Percentiles rank a stretch among this genome's conserved stretches.
Conservation (phyloP, 2,888 invertebrate genomes). For the Hybos culiciformis region DNA sequence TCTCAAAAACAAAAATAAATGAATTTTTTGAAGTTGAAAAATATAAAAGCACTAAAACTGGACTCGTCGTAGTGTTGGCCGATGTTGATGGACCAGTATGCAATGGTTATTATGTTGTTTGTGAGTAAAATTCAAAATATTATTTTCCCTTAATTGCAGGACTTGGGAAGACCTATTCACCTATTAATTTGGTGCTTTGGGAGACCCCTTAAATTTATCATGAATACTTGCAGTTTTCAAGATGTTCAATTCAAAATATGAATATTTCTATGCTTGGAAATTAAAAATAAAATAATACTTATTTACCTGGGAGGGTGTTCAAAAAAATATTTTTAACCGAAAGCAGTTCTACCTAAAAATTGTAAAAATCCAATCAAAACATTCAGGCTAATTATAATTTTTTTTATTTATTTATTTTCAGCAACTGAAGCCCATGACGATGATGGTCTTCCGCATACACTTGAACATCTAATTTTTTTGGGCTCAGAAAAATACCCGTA, state of each 20-base stretch:
- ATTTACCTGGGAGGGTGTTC: no score
- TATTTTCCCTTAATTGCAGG: no score
- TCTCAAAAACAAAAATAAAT: constrained; percentile 45
- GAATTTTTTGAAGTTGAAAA: constrained; percentile 64
- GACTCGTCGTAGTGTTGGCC: constrained; percentile 67
- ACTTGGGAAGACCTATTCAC: no score
- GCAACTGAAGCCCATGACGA: constrained; percentile 85
- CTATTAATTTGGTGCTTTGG: no score
- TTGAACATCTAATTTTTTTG: constrained; percentile 83
- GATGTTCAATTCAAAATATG: constrained; percentile 13
- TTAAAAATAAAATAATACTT: no score
- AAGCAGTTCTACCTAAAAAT: no score
- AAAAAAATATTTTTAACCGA: no score
- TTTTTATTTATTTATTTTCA: constrained; percentile 27
- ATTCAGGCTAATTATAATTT: not conserved
- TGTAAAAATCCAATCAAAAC: no score
- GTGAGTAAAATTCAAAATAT: constrained; percentile 39
- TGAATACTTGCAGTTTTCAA: no score
- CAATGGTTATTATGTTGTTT: constrained; percentile 73
- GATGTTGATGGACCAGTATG: constrained; percentile 85
- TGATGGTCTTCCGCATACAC: constrained; percentile 83
- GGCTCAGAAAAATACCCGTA: constrained; percentile 83
- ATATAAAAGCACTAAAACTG: constrained; percentile 65
- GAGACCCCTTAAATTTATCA: no score
- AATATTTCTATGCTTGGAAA: not conserved